These are phyloP conservation scores for Thymelicus acteon DNA, from an alignment of 2,888 invertebrate species.

Conservation along the genomic window DNA sequence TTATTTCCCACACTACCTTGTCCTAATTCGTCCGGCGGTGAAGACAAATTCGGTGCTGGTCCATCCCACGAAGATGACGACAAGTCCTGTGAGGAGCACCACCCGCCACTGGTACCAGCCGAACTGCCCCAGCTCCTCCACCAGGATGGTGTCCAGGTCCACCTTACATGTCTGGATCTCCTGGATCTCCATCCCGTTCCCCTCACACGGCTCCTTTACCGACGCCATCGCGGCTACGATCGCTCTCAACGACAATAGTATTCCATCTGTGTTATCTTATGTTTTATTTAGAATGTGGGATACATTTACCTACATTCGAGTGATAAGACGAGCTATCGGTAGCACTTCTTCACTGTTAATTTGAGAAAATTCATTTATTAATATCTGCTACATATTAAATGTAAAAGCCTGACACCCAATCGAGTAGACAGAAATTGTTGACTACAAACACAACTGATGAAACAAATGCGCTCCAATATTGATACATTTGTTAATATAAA, in stretches of 20 bases:
- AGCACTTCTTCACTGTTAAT: not conserved
- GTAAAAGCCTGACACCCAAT: no score
- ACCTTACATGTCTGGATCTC: constrained; percentile 36
- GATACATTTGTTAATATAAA: no score
- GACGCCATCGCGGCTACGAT: not conserved
- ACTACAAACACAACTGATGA: no score
- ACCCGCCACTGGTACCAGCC: constrained; percentile 52
- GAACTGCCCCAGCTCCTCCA: constrained; percentile 56
- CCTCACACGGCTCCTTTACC: not conserved
- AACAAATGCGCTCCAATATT: no score
- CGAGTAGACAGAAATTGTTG: no score
- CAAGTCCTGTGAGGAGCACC: constrained; percentile 43
- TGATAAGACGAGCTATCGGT: not conserved
- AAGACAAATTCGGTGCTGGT: constrained; percentile 53
- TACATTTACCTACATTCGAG: not conserved
- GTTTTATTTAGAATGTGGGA: constrained; percentile 6
- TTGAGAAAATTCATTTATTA: not conserved
- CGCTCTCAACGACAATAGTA: not conserved
- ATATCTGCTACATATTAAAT: no score
- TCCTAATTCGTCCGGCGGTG: constrained; percentile 53
- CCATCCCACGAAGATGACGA: constrained; percentile 49
- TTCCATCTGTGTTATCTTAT: not conserved
- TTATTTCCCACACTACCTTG: constrained; percentile 46
- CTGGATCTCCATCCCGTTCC: not conserved
- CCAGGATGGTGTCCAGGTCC: constrained; percentile 53